These are phyloP conservation scores for Eueremaeus valkanovi DNA, from an alignment of 2,888 invertebrate genomes.

Conservation along the genomic window DNA sequence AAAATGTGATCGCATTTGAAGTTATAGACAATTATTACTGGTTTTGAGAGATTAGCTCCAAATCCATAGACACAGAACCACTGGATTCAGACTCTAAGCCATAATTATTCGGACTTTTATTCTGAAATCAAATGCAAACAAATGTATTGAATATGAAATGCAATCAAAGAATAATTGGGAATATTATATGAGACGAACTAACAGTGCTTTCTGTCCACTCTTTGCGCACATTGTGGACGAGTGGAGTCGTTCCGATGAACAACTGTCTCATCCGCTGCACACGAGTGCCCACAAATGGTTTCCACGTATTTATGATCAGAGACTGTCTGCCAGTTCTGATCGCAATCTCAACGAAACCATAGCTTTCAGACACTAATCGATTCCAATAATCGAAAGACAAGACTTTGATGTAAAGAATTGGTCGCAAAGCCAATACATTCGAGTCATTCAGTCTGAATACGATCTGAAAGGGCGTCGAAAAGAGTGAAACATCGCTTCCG, in stretches of 20 bases:
- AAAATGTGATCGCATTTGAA: not conserved
- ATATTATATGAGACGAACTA: not conserved
- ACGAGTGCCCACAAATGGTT: not conserved
- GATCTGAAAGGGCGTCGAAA: slow-evolving; percentile 21
- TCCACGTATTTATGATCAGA: not conserved
- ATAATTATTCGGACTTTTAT: not conserved
- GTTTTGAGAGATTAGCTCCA: not conserved
- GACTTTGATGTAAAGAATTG: slow-evolving; percentile 15
- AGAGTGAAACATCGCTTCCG: not conserved
- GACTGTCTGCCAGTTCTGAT: not conserved
- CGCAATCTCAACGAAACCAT: slow-evolving; percentile 8
- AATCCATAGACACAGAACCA: slow-evolving; percentile 1
- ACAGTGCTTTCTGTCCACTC: not conserved
- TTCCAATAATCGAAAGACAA: slow-evolving; percentile 19
- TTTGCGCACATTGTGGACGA: not conserved
- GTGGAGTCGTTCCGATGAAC: not conserved
- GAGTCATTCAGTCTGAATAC: not conserved
- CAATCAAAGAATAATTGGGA: not conserved
- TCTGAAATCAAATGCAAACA: not conserved
- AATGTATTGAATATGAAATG: not conserved
- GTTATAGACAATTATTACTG: not conserved
- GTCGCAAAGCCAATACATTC: not conserved
- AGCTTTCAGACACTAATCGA: slow-evolving; percentile 6
- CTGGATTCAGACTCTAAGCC: slow-evolving; percentile 13
- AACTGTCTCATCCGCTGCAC: slow-evolving; percentile 5